A percentile compares a stretch with the other conserved stretches of the same genome.
phyloP scores from a whole-genome alignment of 2,113 vertebrate genomes.

The Sturnus vulgaris region DNA sequence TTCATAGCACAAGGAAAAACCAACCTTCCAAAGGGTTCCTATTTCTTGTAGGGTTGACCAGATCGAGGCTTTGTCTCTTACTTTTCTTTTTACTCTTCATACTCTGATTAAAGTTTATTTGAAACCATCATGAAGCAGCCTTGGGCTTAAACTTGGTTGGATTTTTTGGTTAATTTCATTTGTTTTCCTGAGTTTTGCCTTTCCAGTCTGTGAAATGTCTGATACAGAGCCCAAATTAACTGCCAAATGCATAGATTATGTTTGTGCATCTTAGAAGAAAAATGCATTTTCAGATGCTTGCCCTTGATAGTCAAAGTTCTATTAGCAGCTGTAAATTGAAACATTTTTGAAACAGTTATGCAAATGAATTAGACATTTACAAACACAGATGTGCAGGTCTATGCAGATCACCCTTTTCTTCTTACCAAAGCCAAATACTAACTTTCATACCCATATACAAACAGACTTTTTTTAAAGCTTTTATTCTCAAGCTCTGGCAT shows the following conservation, averaged over 20 bases:
- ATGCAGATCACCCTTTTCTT: not conserved
- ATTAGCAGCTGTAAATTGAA: not conserved
- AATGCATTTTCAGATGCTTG: slow-evolving; percentile 4
- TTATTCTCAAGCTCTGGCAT: not conserved
- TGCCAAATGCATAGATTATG: not conserved
- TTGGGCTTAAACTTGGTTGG: not conserved
- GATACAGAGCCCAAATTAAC: not conserved
- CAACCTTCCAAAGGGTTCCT: fast-evolving
- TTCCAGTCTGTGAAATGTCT: not conserved
- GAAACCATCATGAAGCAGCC: not conserved
- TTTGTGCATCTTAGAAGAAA: not conserved
- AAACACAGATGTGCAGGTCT: not conserved
- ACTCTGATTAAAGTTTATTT: not conserved
- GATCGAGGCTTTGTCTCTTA: not conserved
- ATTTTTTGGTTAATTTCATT: not conserved
- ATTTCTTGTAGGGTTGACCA: not conserved
- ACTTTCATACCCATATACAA: not conserved
- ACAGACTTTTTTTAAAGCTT: not conserved
- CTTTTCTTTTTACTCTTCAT: not conserved
- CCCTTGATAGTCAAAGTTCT: not conserved
- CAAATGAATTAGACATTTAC: slow-evolving; percentile 6
- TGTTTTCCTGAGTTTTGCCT: not conserved
- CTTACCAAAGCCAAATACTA: not conserved
- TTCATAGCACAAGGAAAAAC: fast-evolving
- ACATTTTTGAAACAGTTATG: not conserved